Conservation (phyloP, 92 coral and sea anemone genomes). For the Porites rus region DNA sequence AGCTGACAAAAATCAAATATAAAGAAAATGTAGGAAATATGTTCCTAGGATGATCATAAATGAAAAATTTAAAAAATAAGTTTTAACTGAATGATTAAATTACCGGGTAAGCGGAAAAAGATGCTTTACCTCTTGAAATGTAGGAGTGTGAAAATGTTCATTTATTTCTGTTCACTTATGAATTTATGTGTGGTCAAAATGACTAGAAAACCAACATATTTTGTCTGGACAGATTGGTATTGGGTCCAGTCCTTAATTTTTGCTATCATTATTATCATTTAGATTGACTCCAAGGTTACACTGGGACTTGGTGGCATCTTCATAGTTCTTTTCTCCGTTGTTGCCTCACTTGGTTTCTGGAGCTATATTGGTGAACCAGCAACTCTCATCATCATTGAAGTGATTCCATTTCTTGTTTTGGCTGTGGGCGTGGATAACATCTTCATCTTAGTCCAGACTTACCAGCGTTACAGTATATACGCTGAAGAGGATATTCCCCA, state of each 20-base stretch:
- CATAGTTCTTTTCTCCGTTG: constrained; percentile 89
- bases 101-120: no score
- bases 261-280: neutral
- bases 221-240: neutral
- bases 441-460: constrained; percentile 93
- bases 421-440: constrained; percentile 99
- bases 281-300: constrained; percentile 95
- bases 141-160: no score
- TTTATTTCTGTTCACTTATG: no score
- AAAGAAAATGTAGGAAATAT: no score
- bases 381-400: constrained; percentile 95
- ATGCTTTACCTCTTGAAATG: no score
- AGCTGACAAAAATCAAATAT: no score
- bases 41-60: no score
- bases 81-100: no score
- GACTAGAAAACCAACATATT: no score
- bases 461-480: constrained; percentile 77
- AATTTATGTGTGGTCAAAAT: no score
- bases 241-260: neutral
- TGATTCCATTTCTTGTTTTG: constrained; percentile 94
- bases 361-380: constrained; percentile 92
- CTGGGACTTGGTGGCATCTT: constrained; percentile 95
- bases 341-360: constrained; percentile 93
- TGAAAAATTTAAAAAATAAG: no score
- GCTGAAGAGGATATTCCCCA: constrained; percentile 76